Evolutionary conservation across 2,113 vertebrate genomes (phyloP).

Genomic region (Casuarius casuarius): DNA sequence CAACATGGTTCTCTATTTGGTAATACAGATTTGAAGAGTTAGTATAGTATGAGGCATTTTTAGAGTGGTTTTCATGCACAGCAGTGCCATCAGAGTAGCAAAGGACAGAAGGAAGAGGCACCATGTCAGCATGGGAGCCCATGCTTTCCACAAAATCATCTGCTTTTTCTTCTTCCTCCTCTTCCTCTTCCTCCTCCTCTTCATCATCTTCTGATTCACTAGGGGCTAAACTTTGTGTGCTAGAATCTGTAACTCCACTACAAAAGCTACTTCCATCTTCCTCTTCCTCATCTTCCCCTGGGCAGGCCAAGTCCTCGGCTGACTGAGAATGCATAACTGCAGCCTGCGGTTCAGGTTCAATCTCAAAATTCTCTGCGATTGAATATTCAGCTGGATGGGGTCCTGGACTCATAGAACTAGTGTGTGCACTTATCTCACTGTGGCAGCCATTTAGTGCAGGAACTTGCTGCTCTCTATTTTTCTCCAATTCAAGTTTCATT

Average conservation of each 20-base stretch:
- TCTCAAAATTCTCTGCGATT: constrained; percentile 85
- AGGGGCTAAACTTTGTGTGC: constrained; percentile 94
- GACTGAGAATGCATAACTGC: constrained; percentile 89
- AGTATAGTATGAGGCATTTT: constrained; percentile 87
- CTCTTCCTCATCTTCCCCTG: constrained; percentile 90
- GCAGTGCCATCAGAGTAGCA: constrained; percentile 87
- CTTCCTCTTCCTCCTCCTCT: constrained; percentile 82
- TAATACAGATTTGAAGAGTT: constrained; percentile 91
- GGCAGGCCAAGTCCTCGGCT: constrained; percentile 87
- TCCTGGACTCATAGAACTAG: constrained; percentile 81
- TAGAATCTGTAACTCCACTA: constrained; percentile 95
- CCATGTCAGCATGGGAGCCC: constrained; percentile 77
- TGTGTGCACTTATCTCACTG: constrained; percentile 80
- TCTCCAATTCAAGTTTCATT: constrained; percentile 98
- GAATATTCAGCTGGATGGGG: constrained; percentile 89
- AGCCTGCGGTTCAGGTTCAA: constrained; percentile 83
- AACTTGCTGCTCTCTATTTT: constrained; percentile 92
- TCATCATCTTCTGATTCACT: constrained; percentile 95
- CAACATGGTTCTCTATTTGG: constrained; percentile 87
- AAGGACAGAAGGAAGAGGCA: constrained; percentile 88
- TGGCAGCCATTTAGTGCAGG: constrained; percentile 87
- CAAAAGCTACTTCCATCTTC: constrained; percentile 97
- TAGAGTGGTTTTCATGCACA: constrained; percentile 86
- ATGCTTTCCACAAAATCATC: constrained; percentile 83
- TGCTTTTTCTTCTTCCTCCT: constrained; percentile 85